Conservation (phyloP, 2,888 invertebrate species). For the Leptogaster cylindrica region DNA sequence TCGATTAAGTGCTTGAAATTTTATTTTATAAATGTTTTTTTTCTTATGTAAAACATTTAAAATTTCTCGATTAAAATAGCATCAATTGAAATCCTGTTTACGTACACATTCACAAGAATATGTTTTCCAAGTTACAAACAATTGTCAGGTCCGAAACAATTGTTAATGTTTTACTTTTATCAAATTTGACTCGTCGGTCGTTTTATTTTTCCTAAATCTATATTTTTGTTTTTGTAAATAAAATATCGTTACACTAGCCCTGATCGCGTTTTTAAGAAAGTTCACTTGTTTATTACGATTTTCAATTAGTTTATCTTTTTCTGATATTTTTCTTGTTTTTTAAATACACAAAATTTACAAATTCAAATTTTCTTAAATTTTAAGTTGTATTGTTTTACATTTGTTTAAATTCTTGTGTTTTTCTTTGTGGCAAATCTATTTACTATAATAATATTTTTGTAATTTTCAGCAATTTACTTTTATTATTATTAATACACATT, state of each 20-base stretch:
- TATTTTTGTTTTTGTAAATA: conserved; percentile 1
- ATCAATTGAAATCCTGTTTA: too few species aligned
- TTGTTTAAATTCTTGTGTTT: conserved; percentile 20
- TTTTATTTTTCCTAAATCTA: neutral
- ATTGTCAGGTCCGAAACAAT: too few species aligned
- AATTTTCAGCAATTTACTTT: conserved; percentile 53
- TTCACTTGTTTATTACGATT: neutral
- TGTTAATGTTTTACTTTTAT: neutral
- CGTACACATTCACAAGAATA: neutral
- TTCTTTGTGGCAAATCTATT: neutral
- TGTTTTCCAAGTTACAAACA: too few species aligned
- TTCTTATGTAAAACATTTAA: neutral
- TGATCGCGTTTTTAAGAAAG: conserved; percentile 14
- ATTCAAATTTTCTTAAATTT: neutral
- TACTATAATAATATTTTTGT: conserved; percentile 43
- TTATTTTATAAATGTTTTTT: neutral
- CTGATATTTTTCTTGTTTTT: neutral
- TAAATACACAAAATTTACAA: conserved; percentile 8
- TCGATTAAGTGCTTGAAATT: neutral
- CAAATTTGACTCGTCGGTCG: neutral
- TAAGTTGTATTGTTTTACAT: conserved; percentile 44
- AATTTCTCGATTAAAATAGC: neutral
- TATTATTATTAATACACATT: too few species aligned
- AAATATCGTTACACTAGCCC: conserved; percentile 18
- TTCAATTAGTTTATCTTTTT: too few species aligned